Percentiles rank a stretch among this genome's conserved stretches.
These are phyloP conservation scores for Allolobophora icterica DNA, from an alignment of 2,888 invertebrate genomes.

Conservation along the genomic window DNA sequence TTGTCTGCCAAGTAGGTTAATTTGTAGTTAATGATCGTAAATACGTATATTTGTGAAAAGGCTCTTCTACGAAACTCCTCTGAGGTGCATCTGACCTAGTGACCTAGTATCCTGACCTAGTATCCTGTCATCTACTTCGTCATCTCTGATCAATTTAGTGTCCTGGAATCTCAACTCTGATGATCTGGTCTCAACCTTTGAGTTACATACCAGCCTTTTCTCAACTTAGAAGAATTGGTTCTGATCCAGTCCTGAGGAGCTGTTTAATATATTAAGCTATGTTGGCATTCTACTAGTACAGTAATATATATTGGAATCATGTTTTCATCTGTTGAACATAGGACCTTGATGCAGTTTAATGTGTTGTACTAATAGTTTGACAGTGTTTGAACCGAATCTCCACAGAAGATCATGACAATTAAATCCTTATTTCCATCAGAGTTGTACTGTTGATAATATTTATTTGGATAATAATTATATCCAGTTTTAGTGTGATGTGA, in stretches of 20 bases:
- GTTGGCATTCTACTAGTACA: neutral
- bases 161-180: neutral
- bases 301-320: neutral
- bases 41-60: no score
- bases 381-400: neutral
- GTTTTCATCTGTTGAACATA: neutral
- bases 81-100: no score
- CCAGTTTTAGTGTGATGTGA: neutral
- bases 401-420: constrained; percentile 1
- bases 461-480: neutral
- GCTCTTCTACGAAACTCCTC: no score
- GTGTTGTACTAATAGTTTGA: neutral
- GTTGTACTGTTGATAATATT: neutral
- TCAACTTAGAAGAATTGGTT: neutral
- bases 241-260: neutral
- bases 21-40: neutral
- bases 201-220: neutral
- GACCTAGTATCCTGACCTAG: no score
- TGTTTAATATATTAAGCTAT: no score
- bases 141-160: neutral
- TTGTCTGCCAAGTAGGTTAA: neutral
- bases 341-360: neutral
- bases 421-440: neutral
- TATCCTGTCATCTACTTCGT: neutral
- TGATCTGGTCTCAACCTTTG: neutral